phyloP scores from a whole-genome alignment of 1,140 invertebrate genomes.

The Sycophaga agraensis region DNA sequence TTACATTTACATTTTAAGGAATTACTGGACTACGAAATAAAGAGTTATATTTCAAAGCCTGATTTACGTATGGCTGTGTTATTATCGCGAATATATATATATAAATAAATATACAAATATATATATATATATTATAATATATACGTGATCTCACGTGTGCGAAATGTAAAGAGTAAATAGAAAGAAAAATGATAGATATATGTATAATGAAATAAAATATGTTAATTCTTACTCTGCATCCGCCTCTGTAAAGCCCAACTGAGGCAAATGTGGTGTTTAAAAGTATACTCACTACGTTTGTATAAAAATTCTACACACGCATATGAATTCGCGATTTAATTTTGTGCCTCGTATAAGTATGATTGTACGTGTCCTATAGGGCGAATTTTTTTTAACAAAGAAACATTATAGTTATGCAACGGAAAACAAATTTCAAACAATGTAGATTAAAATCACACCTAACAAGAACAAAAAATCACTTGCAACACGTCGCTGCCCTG shows the following conservation, averaged over 20 bases:
- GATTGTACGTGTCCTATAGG: neutral
- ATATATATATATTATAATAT: constrained; percentile 5
- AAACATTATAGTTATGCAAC: neutral
- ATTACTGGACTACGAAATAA: constrained; percentile 16
- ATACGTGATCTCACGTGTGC: constrained; percentile 13
- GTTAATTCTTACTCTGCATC: constrained; percentile 11
- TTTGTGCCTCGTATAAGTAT: constrained; percentile 11
- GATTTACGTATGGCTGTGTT: constrained; percentile 31
- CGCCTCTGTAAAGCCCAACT: constrained; percentile 11
- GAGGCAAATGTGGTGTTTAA: neutral
- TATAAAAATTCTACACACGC: neutral
- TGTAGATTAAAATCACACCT: neutral
- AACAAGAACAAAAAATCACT: constrained; percentile 1
- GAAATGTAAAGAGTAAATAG: constrained; percentile 9
- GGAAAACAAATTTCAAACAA: neutral
- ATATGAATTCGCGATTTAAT: constrained; percentile 8
- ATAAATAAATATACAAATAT: constrained; percentile 18
- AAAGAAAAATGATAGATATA: neutral
- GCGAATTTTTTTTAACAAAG: neutral
- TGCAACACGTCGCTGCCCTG: constrained; percentile 5
- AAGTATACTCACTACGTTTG: constrained; percentile 1
- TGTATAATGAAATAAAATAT: constrained; percentile 1
- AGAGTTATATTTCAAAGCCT: constrained; percentile 28
- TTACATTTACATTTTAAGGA: neutral
- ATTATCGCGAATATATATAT: constrained; percentile 26